Conservation (phyloP, 2,113 vertebrate genomes). For the Mesoclemmys tuberculata region DNA sequence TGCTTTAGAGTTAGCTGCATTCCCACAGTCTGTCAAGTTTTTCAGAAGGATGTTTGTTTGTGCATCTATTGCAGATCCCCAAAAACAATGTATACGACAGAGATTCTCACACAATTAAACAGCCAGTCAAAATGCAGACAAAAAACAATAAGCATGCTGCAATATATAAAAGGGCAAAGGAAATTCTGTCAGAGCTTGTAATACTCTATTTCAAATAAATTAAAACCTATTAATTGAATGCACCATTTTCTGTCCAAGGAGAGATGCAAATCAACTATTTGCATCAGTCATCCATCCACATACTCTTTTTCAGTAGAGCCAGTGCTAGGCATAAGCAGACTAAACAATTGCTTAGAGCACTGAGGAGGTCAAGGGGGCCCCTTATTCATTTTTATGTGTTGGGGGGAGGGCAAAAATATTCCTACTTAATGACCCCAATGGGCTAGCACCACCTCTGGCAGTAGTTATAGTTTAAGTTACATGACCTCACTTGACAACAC, state of each 20-base stretch:
- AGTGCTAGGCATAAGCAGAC: not conserved
- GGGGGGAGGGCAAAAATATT: not conserved
- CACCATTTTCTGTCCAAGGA: constrained; percentile 19
- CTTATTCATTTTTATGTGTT: not conserved
- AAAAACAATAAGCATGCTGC: fast-evolving
- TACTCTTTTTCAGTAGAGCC: not conserved
- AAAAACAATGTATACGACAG: fast-evolving
- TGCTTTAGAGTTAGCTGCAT: not conserved
- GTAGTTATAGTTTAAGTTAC: not conserved
- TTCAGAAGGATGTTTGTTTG: fast-evolving
- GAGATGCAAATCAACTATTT: constrained; percentile 31
- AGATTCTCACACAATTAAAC: not conserved
- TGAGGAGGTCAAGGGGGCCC: not conserved
- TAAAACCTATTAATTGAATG: not conserved
- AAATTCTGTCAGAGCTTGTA: not conserved
- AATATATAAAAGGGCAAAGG: fast-evolving
- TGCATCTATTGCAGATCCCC: not conserved
- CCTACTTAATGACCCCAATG: not conserved
- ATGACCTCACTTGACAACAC: not conserved
- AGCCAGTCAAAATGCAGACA: fast-evolving
- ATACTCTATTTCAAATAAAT: not conserved
- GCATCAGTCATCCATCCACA: constrained; percentile 16
- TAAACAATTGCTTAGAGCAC: not conserved
- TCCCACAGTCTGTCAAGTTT: not conserved
- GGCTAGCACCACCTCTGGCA: not conserved